These are phyloP conservation scores for Archilochus colubris DNA, from an alignment of 2,113 vertebrate genomes.

Conservation along the genomic window DNA sequence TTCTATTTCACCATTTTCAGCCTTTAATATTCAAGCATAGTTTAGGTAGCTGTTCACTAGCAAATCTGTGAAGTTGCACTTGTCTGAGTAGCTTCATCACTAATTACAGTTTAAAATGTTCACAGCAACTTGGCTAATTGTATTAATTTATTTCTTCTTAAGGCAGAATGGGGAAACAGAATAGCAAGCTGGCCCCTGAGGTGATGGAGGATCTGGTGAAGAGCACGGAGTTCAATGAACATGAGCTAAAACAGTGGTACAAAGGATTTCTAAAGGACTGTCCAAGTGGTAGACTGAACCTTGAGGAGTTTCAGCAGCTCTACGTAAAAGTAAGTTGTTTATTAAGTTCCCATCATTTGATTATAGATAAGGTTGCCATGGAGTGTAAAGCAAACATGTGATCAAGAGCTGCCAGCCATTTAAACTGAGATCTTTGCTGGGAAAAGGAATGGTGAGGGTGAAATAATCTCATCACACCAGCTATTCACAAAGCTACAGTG, in stretches of 20 bases:
- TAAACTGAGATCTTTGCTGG: not conserved
- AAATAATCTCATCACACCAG: not conserved
- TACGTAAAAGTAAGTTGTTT: conserved; percentile 90
- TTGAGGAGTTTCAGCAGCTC: conserved; percentile 91
- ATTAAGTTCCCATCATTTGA: not conserved
- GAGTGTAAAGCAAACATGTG: not conserved
- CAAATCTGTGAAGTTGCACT: accelerated
- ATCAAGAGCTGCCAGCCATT: not conserved
- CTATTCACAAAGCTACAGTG: not conserved
- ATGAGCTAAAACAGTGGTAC: conserved; percentile 96
- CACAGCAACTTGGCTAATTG: conserved; percentile 9
- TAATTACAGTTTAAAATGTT: conserved; percentile 8
- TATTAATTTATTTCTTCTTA: conserved; percentile 59
- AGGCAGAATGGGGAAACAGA: conserved; percentile 98
- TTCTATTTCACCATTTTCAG: not conserved
- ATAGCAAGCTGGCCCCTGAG: conserved; percentile 98
- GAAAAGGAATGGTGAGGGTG: not conserved
- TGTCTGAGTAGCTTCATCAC: not conserved
- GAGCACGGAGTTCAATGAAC: conserved; percentile 96
- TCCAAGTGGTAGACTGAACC: conserved; percentile 83
- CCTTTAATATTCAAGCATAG: not conserved
- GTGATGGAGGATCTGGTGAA: conserved; percentile 99
- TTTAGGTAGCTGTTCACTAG: not conserved
- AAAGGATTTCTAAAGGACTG: conserved; percentile 89
- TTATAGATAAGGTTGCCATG: not conserved